These are phyloP conservation scores for Hypotaenidia okinawae DNA, from an alignment of 2,797 vertebrate genomes.

Conservation along the genomic window DNA sequence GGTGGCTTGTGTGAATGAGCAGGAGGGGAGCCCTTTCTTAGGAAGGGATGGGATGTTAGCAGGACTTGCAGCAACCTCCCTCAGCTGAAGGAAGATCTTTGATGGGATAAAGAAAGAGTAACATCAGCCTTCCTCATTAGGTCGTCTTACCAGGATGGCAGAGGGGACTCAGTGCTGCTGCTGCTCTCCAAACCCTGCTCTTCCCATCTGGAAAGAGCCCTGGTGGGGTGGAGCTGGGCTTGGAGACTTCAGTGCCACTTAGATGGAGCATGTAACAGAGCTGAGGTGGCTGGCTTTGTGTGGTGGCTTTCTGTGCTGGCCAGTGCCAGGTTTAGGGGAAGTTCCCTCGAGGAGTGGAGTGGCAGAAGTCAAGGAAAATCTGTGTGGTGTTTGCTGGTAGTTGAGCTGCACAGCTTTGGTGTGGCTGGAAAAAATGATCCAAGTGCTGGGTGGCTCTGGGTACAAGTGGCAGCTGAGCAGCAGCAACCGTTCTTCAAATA, in stretches of 20 bases:
- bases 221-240: neutral
- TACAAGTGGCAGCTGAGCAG: neutral
- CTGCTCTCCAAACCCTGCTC: neutral
- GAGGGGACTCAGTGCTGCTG: neutral
- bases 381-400: neutral
- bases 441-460: neutral
- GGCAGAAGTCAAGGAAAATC: neutral
- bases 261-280: neutral
- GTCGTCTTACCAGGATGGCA: neutral
- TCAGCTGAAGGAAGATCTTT: neutral
- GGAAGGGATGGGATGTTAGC: neutral
- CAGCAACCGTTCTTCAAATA: neutral
- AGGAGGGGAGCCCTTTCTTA: neutral
- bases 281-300: neutral
- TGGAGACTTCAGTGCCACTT: neutral
- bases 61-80: neutral
- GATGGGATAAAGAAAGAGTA: neutral
- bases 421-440: neutral
- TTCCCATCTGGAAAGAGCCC: neutral
- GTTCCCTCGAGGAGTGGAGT: neutral
- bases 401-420: neutral
- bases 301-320: neutral
- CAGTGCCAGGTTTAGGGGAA: neutral
- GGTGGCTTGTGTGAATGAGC: neutral
- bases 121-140: neutral